These are phyloP conservation scores for Pelochelys cantorii DNA, from an alignment of 2,797 vertebrate genomes.

Conservation along the genomic window DNA sequence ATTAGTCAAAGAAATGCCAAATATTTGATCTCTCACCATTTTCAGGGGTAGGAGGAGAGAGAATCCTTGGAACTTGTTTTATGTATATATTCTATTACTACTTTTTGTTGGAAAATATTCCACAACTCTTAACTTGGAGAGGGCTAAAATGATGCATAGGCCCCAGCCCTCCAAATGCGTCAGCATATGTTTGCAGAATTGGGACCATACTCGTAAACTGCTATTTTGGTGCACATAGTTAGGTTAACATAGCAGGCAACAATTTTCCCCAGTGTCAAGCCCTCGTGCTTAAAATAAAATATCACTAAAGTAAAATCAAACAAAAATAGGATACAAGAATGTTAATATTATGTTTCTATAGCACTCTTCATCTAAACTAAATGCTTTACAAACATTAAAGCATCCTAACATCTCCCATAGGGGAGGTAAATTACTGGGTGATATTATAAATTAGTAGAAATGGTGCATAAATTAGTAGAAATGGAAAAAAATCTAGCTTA, in stretches of 20 bases:
- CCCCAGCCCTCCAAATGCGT: rapidly evolving
- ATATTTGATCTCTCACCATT: rapidly evolving
- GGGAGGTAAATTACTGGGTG: background rate
- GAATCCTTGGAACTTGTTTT: background rate
- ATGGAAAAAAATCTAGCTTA: background rate
- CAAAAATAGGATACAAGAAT: background rate
- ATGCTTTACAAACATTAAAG: background rate
- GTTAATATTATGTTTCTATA: rapidly evolving
- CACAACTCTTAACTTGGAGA: background rate
- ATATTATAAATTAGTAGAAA: rapidly evolving
- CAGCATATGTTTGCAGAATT: background rate
- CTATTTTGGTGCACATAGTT: background rate
- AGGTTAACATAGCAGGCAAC: background rate
- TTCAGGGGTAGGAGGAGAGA: background rate
- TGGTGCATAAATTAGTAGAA: background rate
- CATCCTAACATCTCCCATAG: rapidly evolving
- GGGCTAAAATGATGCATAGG: background rate
- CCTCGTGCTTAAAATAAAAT: background rate
- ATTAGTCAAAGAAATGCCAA: background rate
- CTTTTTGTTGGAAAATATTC: background rate
- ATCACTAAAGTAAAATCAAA: background rate
- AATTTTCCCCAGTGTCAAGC: background rate
- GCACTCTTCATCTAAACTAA: background rate
- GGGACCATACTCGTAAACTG: constrained; percentile 4
- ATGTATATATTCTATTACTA: background rate